These are phyloP conservation scores for Geophilus truncorum DNA, from an alignment of 2,888 invertebrate genomes.

Conservation along the genomic window DNA sequence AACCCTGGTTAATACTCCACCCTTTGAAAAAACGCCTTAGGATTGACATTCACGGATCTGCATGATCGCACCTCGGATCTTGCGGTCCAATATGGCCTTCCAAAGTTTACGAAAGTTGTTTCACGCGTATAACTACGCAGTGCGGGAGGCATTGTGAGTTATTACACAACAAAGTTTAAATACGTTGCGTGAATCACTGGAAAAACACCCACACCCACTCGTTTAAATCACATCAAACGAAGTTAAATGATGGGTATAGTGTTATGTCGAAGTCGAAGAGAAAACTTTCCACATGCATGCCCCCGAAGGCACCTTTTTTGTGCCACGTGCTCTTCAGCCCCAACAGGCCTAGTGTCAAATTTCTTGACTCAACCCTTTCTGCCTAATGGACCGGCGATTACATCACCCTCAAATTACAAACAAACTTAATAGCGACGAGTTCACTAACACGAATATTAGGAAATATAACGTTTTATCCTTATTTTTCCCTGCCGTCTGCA, in stretches of 20 bases:
- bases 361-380: slow-evolving; percentile 7
- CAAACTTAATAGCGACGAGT: not conserved
- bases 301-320: slow-evolving; percentile 2
- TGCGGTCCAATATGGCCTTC: not conserved
- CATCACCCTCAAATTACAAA: slow-evolving; percentile 7
- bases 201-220: not conserved
- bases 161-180: not conserved
- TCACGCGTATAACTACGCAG: not conserved
- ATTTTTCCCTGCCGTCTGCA: not conserved
- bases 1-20: not conserved
- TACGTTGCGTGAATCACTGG: not conserved
- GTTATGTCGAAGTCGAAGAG: not conserved
- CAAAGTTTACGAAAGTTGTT: not conserved
- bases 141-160: not conserved
- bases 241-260: not conserved
- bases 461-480: not conserved
- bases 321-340: slow-evolving; percentile 15
- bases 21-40: slow-evolving; percentile 1
- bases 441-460: not conserved
- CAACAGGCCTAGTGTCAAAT: not conserved
- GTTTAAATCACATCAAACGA: not conserved
- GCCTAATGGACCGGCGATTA: slow-evolving; percentile 1
- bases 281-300: not conserved
- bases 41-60: slow-evolving; percentile 22
- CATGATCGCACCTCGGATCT: not conserved